phyloP scores from a whole-genome alignment of 2,888 invertebrate species.

The Lasioglossum oenotherae region DNA sequence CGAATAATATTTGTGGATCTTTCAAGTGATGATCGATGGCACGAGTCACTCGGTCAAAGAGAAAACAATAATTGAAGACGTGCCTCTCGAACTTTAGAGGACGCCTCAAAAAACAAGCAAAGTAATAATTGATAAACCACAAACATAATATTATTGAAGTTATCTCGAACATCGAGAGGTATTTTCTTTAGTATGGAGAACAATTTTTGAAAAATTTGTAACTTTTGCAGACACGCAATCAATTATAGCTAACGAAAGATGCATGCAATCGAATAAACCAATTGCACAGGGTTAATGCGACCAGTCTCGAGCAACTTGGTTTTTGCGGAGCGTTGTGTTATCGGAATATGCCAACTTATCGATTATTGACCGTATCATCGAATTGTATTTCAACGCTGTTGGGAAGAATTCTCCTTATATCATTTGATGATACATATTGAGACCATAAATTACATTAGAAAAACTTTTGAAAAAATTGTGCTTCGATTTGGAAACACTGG shows the following conservation, averaged over 20 bases:
- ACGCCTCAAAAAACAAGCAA: background rate
- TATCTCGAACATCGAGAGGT: background rate
- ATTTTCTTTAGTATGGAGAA: background rate
- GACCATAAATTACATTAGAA: background rate
- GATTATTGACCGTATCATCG: background rate
- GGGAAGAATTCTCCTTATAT: background rate
- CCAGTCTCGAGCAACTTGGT: background rate
- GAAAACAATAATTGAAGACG: background rate
- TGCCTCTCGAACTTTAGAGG: background rate
- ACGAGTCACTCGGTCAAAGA: background rate
- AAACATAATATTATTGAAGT: background rate
- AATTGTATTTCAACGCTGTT: conserved; percentile 1
- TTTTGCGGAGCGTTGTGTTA: background rate
- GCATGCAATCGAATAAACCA: background rate
- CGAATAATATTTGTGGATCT: background rate
- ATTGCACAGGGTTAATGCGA: background rate
- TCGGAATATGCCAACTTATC: background rate
- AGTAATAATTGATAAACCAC: background rate
- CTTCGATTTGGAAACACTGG: background rate
- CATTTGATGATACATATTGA: too few relatives aligned
- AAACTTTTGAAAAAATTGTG: background rate
- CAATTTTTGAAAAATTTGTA: background rate
- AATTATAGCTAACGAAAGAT: background rate
- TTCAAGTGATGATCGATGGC: background rate
- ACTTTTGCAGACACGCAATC: background rate